These are phyloP conservation scores for Paralvinella palmiformis DNA, from an alignment of 1,140 invertebrate genomes.

Conservation along the genomic window DNA sequence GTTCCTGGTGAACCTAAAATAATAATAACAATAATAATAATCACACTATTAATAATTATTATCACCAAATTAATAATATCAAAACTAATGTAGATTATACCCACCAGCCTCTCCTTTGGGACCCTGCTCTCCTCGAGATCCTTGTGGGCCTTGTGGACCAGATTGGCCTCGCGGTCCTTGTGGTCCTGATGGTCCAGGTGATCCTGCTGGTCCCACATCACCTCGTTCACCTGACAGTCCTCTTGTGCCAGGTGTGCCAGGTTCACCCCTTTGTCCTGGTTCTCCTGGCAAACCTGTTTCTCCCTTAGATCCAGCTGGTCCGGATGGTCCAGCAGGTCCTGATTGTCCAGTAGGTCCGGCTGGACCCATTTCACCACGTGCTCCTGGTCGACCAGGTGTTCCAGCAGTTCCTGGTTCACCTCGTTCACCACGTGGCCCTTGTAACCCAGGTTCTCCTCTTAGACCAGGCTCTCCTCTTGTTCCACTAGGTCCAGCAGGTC, in stretches of 20 bases:
- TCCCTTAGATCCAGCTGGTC: slow-evolving; percentile 1
- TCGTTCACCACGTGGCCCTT: slow-evolving; percentile 7
- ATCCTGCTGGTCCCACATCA: neutral
- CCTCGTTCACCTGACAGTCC: neutral
- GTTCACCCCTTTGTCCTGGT: neutral
- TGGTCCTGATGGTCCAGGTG: slow-evolving; percentile 5
- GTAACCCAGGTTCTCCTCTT: slow-evolving; percentile 1
- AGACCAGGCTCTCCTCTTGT: slow-evolving; percentile 9
- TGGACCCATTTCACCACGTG: slow-evolving; percentile 8
- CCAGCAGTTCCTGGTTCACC: slow-evolving; percentile 1
- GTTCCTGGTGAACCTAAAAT: too few species aligned
- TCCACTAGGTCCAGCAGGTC: slow-evolving; percentile 10
- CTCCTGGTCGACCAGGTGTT: slow-evolving; percentile 4
- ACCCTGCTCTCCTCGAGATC: neutral
- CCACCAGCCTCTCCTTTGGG: neutral
- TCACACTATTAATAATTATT: too few species aligned
- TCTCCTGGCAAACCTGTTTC: slow-evolving; percentile 2
- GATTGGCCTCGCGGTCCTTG: slow-evolving; percentile 1
- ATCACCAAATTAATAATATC: too few species aligned
- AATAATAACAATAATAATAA: too few species aligned
- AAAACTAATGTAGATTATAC: too few species aligned
- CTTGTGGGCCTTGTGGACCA: slow-evolving; percentile 7
- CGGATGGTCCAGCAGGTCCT: slow-evolving; percentile 1
- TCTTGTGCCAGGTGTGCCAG: neutral
- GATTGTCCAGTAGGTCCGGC: neutral